phyloP scores from a whole-genome alignment of 2,797 vertebrate species.

The Myoxocephalus aenaeus region DNA sequence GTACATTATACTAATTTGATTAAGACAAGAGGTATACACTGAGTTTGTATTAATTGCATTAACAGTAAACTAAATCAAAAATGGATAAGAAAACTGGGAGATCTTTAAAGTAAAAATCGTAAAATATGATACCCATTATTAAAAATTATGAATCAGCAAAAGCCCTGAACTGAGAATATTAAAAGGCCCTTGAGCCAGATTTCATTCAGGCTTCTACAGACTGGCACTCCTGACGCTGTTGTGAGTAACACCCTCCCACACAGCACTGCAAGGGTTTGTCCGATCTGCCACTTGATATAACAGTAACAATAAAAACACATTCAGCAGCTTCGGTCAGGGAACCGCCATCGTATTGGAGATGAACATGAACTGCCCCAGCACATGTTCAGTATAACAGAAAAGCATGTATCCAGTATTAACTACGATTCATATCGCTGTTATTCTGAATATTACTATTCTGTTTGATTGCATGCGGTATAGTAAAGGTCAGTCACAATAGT shows the following conservation, averaged over 20 bases:
- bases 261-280: slow-evolving; percentile 7
- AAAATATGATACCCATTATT: neutral
- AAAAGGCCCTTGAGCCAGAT: neutral
- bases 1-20: neutral
- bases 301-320: slow-evolving; percentile 25
- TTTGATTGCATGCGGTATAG: neutral
- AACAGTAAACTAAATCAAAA: neutral
- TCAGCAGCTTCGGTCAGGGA: neutral
- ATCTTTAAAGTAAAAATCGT: neutral
- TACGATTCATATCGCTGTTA: neutral
- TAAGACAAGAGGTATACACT: neutral
- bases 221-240: neutral
- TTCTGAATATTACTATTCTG: neutral
- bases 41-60: neutral
- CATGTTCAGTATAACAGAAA: too few species aligned
- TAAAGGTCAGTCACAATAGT: neutral
- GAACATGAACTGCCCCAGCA: neutral
- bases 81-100: neutral
- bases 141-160: neutral
- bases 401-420: too few species aligned
- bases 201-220: slow-evolving; percentile 19
- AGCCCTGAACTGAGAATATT: neutral
- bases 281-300: neutral
- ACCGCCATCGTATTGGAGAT: neutral
- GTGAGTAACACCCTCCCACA: slow-evolving; percentile 15